Percentiles rank a stretch among this genome's conserved stretches.
These are phyloP conservation scores for Halichoerus grypus DNA, from an alignment of 2,113 vertebrate species.

Conservation along the genomic window DNA sequence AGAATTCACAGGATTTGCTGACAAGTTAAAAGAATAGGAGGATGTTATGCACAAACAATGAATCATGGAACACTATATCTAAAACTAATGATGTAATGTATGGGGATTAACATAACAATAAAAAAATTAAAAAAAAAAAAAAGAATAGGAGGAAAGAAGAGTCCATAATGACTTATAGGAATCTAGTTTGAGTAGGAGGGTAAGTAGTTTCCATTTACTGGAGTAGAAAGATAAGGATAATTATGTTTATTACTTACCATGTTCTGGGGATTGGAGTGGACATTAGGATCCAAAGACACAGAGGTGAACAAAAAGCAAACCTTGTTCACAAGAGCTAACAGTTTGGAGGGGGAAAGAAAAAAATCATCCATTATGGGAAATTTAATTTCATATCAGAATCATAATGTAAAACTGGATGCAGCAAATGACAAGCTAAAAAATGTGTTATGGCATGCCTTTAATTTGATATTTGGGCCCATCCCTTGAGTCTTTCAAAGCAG, in stretches of 20 bases:
- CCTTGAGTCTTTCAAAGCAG: constrained; percentile 58
- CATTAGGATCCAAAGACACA: constrained; percentile 16
- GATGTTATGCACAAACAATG: not conserved
- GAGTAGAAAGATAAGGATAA: not conserved
- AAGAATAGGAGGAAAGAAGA: not conserved
- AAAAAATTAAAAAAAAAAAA: not conserved
- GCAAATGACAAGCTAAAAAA: constrained; percentile 68
- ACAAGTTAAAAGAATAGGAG: not conserved
- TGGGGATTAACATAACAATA: no score
- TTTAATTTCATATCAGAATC: constrained; percentile 64
- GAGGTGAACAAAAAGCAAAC: constrained; percentile 31
- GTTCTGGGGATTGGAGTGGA: not conserved
- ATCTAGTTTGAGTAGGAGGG: not conserved
- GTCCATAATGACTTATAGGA: not conserved
- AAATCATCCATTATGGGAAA: not conserved
- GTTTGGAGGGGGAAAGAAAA: not conserved
- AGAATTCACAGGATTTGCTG: not conserved
- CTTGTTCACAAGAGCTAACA: not conserved
- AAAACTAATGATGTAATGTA: no score
- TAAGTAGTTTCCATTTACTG: not conserved
- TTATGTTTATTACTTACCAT: not conserved
- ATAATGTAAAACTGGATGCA: constrained; percentile 51
- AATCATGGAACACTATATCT: no score
- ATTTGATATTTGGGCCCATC: constrained; percentile 65
- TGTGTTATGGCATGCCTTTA: constrained; percentile 13